A percentile compares a stretch with the other conserved stretches of the same genome.
These are phyloP conservation scores for Prunella strophiata DNA, from an alignment of 2,797 vertebrate genomes.

Conservation along the genomic window DNA sequence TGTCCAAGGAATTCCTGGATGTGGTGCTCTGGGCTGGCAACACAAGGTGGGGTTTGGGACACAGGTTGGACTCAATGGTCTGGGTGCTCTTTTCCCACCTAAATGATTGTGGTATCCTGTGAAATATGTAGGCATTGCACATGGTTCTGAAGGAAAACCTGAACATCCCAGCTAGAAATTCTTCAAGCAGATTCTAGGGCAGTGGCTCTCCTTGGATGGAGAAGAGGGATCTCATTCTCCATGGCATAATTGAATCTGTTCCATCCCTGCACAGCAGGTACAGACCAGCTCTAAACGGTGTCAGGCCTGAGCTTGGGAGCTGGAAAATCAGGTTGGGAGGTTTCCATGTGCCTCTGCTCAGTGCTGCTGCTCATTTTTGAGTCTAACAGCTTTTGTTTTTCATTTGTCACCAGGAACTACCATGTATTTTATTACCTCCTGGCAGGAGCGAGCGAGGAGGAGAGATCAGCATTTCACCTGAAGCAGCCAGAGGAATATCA, in stretches of 20 bases:
- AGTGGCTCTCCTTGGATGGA: background rate
- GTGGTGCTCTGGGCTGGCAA: background rate
- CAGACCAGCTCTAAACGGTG: background rate
- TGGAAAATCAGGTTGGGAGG: background rate
- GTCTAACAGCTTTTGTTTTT: background rate
- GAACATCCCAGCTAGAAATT: background rate
- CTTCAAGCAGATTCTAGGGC: background rate
- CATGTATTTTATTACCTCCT: slow-evolving; percentile 99
- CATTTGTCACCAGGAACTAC: slow-evolving; percentile 88
- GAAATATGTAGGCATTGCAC: background rate
- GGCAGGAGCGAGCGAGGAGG: slow-evolving; percentile 95
- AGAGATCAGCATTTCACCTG: slow-evolving; percentile 91
- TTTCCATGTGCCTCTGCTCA: background rate
- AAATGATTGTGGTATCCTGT: background rate
- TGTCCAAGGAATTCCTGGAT: background rate
- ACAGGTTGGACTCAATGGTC: accelerated
- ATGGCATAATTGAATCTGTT: background rate
- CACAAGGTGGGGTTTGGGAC: no score
- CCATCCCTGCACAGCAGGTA: background rate
- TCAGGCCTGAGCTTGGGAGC: background rate
- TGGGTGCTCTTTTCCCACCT: background rate
- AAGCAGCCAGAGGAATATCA: slow-evolving; percentile 95
- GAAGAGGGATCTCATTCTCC: background rate
- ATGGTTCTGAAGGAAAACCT: background rate
- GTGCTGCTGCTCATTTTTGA: background rate